These are phyloP conservation scores for Sturnira hondurensis DNA, from an alignment of 2,113 vertebrate species.

Conservation along the genomic window DNA sequence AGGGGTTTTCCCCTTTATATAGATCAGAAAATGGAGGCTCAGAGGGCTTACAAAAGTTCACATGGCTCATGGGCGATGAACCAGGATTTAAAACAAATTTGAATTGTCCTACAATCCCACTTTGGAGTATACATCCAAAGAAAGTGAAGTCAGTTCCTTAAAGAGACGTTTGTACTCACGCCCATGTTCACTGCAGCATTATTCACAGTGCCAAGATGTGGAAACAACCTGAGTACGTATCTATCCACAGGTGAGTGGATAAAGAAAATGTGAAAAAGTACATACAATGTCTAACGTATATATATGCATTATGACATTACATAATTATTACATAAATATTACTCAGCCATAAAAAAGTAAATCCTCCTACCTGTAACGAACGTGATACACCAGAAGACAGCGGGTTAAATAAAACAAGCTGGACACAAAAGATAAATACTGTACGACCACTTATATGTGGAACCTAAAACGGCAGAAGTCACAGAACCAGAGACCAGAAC, in stretches of 20 bases:
- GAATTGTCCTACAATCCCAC: neutral
- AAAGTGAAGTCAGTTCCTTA: neutral
- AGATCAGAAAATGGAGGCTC: neutral
- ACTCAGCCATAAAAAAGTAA: neutral
- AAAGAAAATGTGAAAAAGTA: neutral
- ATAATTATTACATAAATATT: neutral
- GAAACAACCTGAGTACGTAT: neutral
- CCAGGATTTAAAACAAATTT: neutral
- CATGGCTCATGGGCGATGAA: neutral
- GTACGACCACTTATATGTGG: neutral
- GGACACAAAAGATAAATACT: neutral
- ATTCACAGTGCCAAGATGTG: neutral
- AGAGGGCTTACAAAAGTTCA: neutral
- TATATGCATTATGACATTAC: neutral
- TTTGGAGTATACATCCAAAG: neutral
- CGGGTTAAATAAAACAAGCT: neutral
- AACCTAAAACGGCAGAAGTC: neutral
- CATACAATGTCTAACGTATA: neutral
- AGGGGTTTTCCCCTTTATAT: neutral
- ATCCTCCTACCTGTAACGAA: neutral
- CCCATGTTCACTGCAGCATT: neutral
- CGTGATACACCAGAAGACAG: neutral
- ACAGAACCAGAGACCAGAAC: neutral
- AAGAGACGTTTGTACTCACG: neutral
- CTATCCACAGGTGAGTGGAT: neutral